phyloP scores from a whole-genome alignment of 2,797 vertebrate species.

The Salarias fasciatus region DNA sequence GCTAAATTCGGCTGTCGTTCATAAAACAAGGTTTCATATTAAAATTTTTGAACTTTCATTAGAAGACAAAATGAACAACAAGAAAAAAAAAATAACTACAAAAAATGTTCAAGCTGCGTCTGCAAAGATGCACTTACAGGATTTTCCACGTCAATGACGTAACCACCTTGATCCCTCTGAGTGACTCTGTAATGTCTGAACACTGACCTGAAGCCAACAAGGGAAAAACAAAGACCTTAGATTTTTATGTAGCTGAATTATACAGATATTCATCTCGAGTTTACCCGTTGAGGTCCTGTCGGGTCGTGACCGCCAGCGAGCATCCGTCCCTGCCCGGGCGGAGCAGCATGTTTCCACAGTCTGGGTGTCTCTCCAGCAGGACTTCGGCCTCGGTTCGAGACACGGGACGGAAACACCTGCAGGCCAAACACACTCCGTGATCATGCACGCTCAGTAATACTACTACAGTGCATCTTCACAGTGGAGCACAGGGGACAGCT shows the following conservation, averaged over 20 bases:
- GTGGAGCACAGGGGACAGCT: slow-evolving; percentile 47
- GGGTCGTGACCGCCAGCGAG: slow-evolving; percentile 84
- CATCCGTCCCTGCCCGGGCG: slow-evolving; percentile 85
- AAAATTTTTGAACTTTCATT: too few species aligned
- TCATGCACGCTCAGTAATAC: background rate
- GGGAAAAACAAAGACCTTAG: background rate
- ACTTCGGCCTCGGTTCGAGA: slow-evolving; percentile 88
- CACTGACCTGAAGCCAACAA: slow-evolving; percentile 68
- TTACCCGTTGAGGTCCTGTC: slow-evolving; percentile 87
- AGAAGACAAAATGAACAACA: too few species aligned
- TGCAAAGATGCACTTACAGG: slow-evolving; percentile 82
- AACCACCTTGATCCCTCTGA: slow-evolving; percentile 81
- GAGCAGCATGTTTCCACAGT: slow-evolving; percentile 87
- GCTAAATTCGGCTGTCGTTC: too few species aligned
- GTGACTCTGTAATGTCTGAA: slow-evolving; percentile 90
- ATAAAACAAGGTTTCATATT: too few species aligned
- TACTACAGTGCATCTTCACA: background rate
- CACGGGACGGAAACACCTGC: slow-evolving; percentile 87
- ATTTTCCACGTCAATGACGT: slow-evolving; percentile 87
- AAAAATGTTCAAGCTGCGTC: too few species aligned
- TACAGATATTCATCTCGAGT: slow-evolving; percentile 14
- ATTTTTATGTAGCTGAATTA: slow-evolving; percentile 1
- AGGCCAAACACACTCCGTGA: slow-evolving; percentile 8
- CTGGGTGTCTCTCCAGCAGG: slow-evolving; percentile 86
- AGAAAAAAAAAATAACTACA: too few species aligned